Evolutionary conservation across 2,888 invertebrate species (phyloP).

Genomic region (Cerastis leucographa): DNA sequence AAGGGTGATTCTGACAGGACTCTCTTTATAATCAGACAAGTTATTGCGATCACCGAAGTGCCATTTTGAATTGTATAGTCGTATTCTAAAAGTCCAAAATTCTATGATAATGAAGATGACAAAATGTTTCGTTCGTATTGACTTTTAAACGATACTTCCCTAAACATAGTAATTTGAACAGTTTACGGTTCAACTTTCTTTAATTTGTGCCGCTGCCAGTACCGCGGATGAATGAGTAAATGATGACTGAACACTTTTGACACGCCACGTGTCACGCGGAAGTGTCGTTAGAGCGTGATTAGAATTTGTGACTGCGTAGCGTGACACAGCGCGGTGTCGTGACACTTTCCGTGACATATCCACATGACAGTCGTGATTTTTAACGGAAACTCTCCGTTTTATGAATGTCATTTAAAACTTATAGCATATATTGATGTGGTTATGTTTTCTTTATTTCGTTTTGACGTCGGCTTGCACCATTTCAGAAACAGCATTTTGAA

Average conservation of each 20-base stretch:
- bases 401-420: constrained; percentile 16
- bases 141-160: neutral
- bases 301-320: constrained; percentile 31
- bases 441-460: neutral
- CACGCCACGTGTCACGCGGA: constrained; percentile 20
- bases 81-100: neutral
- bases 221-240: constrained; percentile 15
- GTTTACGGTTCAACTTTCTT: constrained; percentile 20
- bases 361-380: constrained; percentile 18
- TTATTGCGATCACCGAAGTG: neutral
- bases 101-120: neutral
- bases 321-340: constrained; percentile 29
- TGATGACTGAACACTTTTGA: constrained; percentile 23
- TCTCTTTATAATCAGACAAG: neutral
- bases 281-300: constrained; percentile 40
- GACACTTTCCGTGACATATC: constrained; percentile 31
- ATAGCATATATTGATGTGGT: neutral
- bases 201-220: neutral
- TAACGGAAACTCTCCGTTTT: constrained; percentile 16
- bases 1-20: neutral
- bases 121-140: too few species aligned
- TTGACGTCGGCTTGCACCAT: neutral
- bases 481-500: neutral
- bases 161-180: neutral
- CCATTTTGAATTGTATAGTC: neutral